These are phyloP conservation scores for Hololepta plana DNA, from an alignment of 2,888 invertebrate genomes.

Conservation along the genomic window DNA sequence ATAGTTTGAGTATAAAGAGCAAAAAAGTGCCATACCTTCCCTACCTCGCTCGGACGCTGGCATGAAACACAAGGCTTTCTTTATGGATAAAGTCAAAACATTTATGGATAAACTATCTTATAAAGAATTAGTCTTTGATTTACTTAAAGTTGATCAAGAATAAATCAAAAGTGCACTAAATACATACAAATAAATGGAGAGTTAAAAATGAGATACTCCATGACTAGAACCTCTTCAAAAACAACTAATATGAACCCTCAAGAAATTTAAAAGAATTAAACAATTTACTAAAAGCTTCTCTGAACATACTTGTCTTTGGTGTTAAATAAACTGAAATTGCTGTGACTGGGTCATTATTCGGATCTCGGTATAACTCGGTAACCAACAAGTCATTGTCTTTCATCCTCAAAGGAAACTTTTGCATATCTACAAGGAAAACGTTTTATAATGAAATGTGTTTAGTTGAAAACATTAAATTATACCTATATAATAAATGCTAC, in stretches of 20 bases:
- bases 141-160: too few relatives aligned
- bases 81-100: constrained; percentile 13
- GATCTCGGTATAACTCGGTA: constrained; percentile 90
- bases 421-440: constrained; percentile 63
- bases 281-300: constrained; percentile 1
- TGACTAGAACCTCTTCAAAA: background rate
- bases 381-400: constrained; percentile 97
- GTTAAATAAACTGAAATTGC: constrained; percentile 96
- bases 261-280: background rate
- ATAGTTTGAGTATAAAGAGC: constrained; percentile 16
- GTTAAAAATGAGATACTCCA: background rate
- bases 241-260: background rate
- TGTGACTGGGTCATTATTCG: constrained; percentile 87
- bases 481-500: constrained; percentile 95
- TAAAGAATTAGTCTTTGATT: too few relatives aligned
- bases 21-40: constrained; percentile 31
- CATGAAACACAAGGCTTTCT: constrained; percentile 33
- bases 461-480: background rate
- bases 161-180: too few relatives aligned
- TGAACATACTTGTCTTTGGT: constrained; percentile 88
- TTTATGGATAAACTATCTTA: constrained; percentile 6
- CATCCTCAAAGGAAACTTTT: constrained; percentile 96
- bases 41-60: constrained; percentile 41
- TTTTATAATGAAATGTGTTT: too few relatives aligned
- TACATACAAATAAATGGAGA: too few relatives aligned